Base-by-base conservation (phyloP, 2,797 vertebrate species). In the Oreochromis mossambicus region DNA sequence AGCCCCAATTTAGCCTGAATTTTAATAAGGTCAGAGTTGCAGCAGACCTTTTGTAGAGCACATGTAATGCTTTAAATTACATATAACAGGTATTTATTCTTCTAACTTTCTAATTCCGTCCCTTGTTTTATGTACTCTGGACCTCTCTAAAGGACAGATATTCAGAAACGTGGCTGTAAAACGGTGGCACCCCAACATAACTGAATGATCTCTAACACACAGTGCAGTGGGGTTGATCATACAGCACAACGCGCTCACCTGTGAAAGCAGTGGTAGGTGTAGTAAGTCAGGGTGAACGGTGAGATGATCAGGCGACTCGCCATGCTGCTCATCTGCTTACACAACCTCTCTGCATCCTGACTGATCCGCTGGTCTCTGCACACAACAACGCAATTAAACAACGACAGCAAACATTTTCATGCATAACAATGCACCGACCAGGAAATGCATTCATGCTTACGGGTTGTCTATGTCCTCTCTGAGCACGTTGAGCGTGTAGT, bases 351-450 rank as follows among this genome's bases (percentile, higher is more conserved):
- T 58, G 96, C 96, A 5, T 99, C 99, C 94, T 99, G 99, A 93
- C 98, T 99, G 95, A 99, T 99, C 9, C 99, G 96, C 96, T 99
- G 99, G 94, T 99, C 99, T 85, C 99, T 99, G 91, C 4, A 17
- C 38, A 7, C 14, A 50, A 80, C n/a, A 46, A 24, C 5, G 2
- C 6, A 7, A 52, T 10, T 29, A 36, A 1, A 68, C 36, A 68
- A 15, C 1, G 19, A 78, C 11, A 54, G 12, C 12, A 6, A 29
- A 12, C 29, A 73, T 29, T 58, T 38, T 78, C 15, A 36, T 15
- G 4, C 5, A 52, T 10, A 46, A 66, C 34, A 50, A 75, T n/a
- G 1, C 43, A 12, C 17, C 43, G 32, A 15, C 54, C 9, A 54
- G 15, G 4, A 41, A 61, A 79, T 66, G 3, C 24, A 55, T n/a